Conservation (phyloP, 2,797 vertebrate species). For the Rhyacichthys aspro region DNA sequence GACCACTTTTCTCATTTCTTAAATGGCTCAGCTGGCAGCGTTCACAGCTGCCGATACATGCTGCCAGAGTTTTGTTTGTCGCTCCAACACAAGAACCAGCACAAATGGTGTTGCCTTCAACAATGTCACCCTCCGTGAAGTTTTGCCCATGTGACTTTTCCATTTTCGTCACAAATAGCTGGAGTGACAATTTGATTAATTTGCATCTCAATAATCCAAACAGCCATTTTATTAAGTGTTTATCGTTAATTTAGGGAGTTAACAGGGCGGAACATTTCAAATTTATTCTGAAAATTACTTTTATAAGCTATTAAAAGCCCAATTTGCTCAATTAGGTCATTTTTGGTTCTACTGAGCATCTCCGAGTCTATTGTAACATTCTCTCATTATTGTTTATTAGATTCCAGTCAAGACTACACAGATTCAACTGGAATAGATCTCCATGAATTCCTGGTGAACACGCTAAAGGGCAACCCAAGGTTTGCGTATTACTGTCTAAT, state of each 20-base stretch:
- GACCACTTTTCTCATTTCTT: constrained; percentile 24
- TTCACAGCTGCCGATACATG: neutral
- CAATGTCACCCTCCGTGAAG: constrained; percentile 21
- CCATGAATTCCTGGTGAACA: constrained; percentile 99
- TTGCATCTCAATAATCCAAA: constrained; percentile 41
- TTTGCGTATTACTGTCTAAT: constrained; percentile 38
- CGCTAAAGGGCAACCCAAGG: constrained; percentile 98
- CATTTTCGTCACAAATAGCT: neutral
- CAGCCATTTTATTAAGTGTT: constrained; percentile 26
- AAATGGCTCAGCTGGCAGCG: constrained; percentile 26
- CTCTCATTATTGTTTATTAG: too few species aligned
- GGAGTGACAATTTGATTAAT: constrained; percentile 40
- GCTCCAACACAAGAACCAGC: constrained; percentile 8
- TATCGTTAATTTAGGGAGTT: constrained; percentile 33
- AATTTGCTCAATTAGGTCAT: constrained; percentile 2
- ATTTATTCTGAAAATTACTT: constrained; percentile 12
- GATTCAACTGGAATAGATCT: constrained; percentile 99
- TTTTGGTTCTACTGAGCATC: neutral
- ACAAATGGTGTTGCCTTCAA: neutral
- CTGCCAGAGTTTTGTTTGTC: constrained; percentile 10
- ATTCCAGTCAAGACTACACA: constrained; percentile 99
- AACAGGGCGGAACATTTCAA: constrained; percentile 34
- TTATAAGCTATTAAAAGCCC: neutral
- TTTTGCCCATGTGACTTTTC: constrained; percentile 10
- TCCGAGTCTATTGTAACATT: too few species aligned